phyloP scores from a whole-genome alignment of 1,140 invertebrate genomes.

The Drosophila repletoides region DNA sequence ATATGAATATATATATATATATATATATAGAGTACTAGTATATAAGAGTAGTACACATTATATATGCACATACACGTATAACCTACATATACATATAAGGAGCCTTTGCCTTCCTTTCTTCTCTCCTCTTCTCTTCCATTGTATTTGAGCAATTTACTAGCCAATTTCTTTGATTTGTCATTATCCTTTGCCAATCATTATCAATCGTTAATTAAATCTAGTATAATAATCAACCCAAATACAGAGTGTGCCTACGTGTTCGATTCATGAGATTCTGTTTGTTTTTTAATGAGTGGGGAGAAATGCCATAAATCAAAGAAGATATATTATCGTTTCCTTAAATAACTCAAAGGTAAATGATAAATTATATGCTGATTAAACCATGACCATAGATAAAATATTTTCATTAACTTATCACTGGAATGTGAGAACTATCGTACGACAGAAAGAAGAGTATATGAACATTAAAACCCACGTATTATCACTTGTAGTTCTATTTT shows the following conservation, averaged over 20 bases:
- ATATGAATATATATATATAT: background rate
- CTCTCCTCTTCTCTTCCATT: background rate
- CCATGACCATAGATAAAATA: conserved; percentile 28
- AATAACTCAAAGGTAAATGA: conserved; percentile 13
- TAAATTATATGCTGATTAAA: conserved; percentile 29
- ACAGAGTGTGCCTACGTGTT: background rate
- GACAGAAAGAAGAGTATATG: no score
- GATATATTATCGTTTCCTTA: background rate
- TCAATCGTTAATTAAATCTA: conserved; percentile 2
- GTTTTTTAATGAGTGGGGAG: background rate
- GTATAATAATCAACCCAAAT: background rate
- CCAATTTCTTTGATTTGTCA: conserved; percentile 32
- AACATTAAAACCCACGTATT: conserved; percentile 16
- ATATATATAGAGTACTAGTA: no score
- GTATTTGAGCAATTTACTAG: conserved; percentile 27
- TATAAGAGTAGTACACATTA: conserved; percentile 9
- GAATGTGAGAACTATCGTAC: conserved; percentile 9
- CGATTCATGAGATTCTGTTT: conserved; percentile 1
- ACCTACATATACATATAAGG: background rate
- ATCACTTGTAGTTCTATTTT: conserved; percentile 10
- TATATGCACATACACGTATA: conserved; percentile 10
- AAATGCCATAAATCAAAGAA: conserved; percentile 6
- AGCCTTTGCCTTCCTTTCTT: background rate
- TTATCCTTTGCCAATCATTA: conserved; percentile 19
- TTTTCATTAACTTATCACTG: conserved; percentile 4